Evolutionary conservation across 2,888 invertebrate species (phyloP).

Genomic region (Latrodectus hesperus): DNA sequence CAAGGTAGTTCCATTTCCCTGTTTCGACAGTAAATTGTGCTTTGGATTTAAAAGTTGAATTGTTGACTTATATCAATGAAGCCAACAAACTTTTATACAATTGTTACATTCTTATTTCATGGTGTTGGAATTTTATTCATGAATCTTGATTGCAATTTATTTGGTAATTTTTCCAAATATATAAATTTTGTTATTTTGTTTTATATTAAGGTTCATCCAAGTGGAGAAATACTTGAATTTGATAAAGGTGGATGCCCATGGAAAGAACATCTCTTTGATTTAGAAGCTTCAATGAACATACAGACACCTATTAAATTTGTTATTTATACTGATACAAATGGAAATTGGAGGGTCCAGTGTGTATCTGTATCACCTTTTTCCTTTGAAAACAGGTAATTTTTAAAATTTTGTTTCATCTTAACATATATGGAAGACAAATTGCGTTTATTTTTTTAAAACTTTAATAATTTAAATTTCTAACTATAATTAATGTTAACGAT

Average conservation of each 20-base stretch:
- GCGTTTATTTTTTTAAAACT: no score
- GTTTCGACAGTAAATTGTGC: no score
- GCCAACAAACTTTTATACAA: no score
- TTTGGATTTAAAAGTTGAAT: no score
- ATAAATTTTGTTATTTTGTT: background rate
- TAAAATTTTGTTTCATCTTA: background rate
- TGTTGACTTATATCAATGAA: no score
- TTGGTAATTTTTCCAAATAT: background rate
- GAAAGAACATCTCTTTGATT: conserved; percentile 89
- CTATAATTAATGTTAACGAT: no score
- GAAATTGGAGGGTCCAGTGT: conserved; percentile 88
- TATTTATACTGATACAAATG: conserved; percentile 80
- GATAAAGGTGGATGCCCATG: conserved; percentile 84
- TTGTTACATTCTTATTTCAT: no score
- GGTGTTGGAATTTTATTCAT: no score
- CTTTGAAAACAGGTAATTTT: conserved; percentile 79
- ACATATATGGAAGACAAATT: background rate
- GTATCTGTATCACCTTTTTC: conserved; percentile 82
- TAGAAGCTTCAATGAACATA: conserved; percentile 85
- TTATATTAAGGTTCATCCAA: conserved; percentile 80
- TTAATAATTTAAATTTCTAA: no score
- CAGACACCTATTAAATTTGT: conserved; percentile 81
- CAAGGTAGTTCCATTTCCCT: no score
- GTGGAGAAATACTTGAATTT: conserved; percentile 88
- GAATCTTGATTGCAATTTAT: no score